Conservation (phyloP, 2,797 vertebrate genomes). For the Trematomus bernacchii region DNA sequence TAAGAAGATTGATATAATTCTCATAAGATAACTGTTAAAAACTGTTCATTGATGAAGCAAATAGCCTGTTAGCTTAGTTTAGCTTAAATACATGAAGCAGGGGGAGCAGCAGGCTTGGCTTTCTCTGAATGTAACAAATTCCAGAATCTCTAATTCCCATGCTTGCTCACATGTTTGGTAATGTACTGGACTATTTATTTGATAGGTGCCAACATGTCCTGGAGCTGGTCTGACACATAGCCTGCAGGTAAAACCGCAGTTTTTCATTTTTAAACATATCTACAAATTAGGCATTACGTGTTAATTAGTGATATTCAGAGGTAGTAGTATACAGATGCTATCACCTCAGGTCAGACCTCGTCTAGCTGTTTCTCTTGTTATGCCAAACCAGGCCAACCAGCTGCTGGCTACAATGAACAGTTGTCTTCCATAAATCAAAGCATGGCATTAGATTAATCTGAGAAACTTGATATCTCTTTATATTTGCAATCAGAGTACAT, state of each 20-base stretch:
- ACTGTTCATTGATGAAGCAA: too few species aligned
- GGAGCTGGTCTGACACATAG: too few species aligned
- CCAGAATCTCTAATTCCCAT: neutral
- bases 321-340: neutral
- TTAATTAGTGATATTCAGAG: neutral
- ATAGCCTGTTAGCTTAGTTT: neutral
- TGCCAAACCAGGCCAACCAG: neutral
- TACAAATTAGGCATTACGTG: too few species aligned
- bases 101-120: neutral
- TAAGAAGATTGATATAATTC: too few species aligned
- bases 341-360: neutral
- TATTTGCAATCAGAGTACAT: slow-evolving; percentile 17
- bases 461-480: neutral
- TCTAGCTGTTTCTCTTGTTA: neutral
- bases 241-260: too few species aligned
- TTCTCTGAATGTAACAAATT: neutral
- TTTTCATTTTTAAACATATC: too few species aligned
- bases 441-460: too few species aligned
- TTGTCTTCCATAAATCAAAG: too few species aligned
- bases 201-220: too few species aligned
- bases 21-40: too few species aligned
- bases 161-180: too few species aligned
- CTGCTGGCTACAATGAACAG: neutral
- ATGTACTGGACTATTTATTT: too few species aligned
- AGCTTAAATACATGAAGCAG: neutral